phyloP scores from a whole-genome alignment of 2,797 vertebrate genomes.

The Notolepis coatsorum region DNA sequence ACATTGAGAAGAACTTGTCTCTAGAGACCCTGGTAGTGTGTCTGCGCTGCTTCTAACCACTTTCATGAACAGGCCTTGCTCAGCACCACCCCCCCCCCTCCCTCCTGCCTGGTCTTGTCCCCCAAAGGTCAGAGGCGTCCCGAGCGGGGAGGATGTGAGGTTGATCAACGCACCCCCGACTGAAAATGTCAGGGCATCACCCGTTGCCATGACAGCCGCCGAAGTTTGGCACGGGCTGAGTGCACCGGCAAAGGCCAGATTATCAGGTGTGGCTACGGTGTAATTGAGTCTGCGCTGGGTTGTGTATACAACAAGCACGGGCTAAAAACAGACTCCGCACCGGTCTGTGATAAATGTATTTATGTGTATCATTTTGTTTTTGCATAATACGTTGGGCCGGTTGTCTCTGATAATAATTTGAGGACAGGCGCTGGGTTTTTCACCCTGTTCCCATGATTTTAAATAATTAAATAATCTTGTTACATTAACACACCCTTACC shows the following conservation, averaged over 20 bases:
- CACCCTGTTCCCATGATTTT: too few relatives aligned
- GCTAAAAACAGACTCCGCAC: conserved; percentile 29
- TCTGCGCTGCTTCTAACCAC: conserved; percentile 29
- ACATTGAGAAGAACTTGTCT: too few relatives aligned
- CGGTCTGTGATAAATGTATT: conserved; percentile 1
- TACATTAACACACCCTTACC: too few relatives aligned
- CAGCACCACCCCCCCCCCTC: conserved; percentile 46
- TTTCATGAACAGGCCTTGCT: too few relatives aligned
- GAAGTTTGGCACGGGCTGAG: conserved; percentile 72
- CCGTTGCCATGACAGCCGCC: conserved; percentile 75
- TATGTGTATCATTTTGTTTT: too few relatives aligned
- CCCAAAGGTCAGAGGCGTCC: conserved; percentile 77
- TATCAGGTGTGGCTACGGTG: conserved; percentile 60
- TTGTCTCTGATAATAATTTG: too few relatives aligned
- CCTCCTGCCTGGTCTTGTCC: too few relatives aligned
- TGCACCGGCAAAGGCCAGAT: conserved; percentile 74
- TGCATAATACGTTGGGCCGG: too few relatives aligned
- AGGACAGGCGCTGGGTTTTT: too few relatives aligned
- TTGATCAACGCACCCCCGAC: conserved; percentile 63
- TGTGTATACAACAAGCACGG: conserved; percentile 8
- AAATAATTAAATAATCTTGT: too few relatives aligned
- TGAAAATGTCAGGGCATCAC: conserved; percentile 79
- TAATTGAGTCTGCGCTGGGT: conserved; percentile 64
- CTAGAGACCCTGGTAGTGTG: too few relatives aligned
- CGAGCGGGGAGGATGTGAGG: conserved; percentile 56